Conservation (phyloP, 1,140 invertebrate species). For the Wasmannia auropunctata region DNA sequence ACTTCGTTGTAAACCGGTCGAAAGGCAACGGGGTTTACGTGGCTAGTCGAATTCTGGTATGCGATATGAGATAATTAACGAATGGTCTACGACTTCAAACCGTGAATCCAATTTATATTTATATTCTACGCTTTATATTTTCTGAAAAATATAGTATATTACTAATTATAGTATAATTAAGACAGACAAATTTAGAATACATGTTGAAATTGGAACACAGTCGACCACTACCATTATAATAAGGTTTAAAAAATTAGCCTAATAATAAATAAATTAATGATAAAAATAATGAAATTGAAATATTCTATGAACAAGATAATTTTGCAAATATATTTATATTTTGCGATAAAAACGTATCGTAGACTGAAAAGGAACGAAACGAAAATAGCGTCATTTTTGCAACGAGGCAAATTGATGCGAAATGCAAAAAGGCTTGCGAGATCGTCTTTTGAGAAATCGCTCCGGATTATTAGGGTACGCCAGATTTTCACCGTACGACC, state of each 20-base stretch:
- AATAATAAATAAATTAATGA: not conserved
- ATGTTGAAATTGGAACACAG: not conserved
- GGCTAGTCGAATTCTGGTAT: slow-evolving; percentile 69
- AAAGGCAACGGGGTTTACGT: slow-evolving; percentile 64
- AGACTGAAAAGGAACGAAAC: not conserved
- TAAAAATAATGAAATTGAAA: not conserved
- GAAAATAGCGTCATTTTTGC: not conserved
- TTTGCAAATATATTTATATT: slow-evolving; percentile 5
- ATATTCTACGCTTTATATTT: not conserved
- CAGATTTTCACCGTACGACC: slow-evolving; percentile 64
- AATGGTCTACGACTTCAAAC: not conserved
- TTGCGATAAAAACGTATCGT: too few species aligned
- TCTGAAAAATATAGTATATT: not conserved
- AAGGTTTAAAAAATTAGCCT: not conserved
- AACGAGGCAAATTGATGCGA: slow-evolving; percentile 14
- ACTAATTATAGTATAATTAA: not conserved
- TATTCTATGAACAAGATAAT: not conserved
- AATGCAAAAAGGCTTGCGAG: slow-evolving; percentile 41
- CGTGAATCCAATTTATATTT: not conserved
- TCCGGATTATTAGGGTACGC: slow-evolving; percentile 60
- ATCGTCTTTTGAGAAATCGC: slow-evolving; percentile 62
- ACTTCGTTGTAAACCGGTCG: slow-evolving; percentile 72
- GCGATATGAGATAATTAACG: slow-evolving; percentile 7
- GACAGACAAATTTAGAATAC: not conserved
- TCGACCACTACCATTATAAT: not conserved